Base-by-base conservation (phyloP, 2,888 invertebrate species). In the Drepanosiphum platanoidis region DNA sequence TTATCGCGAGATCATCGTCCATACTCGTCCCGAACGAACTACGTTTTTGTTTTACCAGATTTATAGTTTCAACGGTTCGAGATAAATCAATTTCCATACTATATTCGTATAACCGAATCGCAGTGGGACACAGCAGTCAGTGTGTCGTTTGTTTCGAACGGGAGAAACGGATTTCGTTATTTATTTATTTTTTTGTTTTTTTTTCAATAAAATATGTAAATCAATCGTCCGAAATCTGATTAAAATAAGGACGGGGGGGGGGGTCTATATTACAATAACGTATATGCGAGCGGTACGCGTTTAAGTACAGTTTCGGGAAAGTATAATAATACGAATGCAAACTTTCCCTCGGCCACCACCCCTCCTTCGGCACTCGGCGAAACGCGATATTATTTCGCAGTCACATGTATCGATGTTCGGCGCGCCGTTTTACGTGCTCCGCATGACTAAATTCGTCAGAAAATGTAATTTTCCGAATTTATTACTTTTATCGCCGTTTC, bases 401-500 rank as follows among this genome's bases (percentile, higher is more conserved):
- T 72, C 58, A n/a, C 32, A 74, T 83, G 7, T 52, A 74, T 64
- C 46, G 83, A 83, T 83, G 83, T 74, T 64, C 34, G 27, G 46
- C 83, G 46, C 83, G 34, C 36, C 42, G 46, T 66, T 74, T n/a
- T 74, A 74, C 83, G 83, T 83, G 83, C 39, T 74, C 42, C 13
- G 74, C 83, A 66, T 83, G 46, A 18, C 64, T 66, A 66, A 83
- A 64, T 66, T 74, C 74, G 46, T 83, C 74, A 75, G 64, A 46
- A 42, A 83, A 83, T 66, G 46, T 74, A 74, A 66, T 83, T 46
- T 74, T 34, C n/a, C 27, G 64, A 83, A 66, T 83, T 66, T 83
- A 46, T 83, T 74, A 66, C 34, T 64, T 74, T 34, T 83, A 66
- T 83, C 34, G 36, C 34, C 46, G 27, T 34, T 64, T 74, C 32